Evolutionary conservation across 2,888 invertebrate species (phyloP), one percentile per base, ranked within the genome.

Genomic region (Odontomyia ornata): DNA sequence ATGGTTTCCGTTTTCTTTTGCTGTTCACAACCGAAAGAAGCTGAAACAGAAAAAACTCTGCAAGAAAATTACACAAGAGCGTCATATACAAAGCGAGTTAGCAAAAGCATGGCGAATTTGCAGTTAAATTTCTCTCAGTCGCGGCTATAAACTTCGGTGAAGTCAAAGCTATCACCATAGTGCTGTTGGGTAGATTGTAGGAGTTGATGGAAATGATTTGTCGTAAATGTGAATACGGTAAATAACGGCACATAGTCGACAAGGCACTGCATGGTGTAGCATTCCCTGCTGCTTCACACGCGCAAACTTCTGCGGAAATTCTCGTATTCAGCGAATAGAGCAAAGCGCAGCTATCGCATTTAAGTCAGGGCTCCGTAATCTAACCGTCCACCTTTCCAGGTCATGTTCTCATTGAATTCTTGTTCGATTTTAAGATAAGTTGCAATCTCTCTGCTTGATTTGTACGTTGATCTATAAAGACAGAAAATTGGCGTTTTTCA

Each of bases 31-130:
- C n/a, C 64, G n/a, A 13, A 25, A 27, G 28, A 64, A 30, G 25
- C 64, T 9, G 28, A 64, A 27, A 9, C 3, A 36, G 36, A 36
- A 36, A 36, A 36, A 23, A n/a, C 18, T 52, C 18, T 7, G n/a
- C 52, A 52, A n/a, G 60, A 25, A 25, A 64, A 64, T 64, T 64
- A 30, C 64, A 64, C 64, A 64, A 64, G 64, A 64, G 28, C 64
- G n/a, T 23, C 64, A 64, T n/a, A 15, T 15, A 25, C 60, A 25
- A 60, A 60, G 27, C 15, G 9, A 60, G 27, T 25, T 25, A 23
- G 25, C 27, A 9, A 1, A 64, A 64, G 64, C 23, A 30, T 64
- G 15, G 64, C 30, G 27, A 64, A 30, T 30, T 64, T n/a, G 64
- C 64, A 27, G 23, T 60, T 28, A 64, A 30, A 64, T 64, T 64